Evolutionary conservation across 35 echinoderm and acorn worm genomes (phyloP).

Genomic region (Amphiura filiformis): DNA sequence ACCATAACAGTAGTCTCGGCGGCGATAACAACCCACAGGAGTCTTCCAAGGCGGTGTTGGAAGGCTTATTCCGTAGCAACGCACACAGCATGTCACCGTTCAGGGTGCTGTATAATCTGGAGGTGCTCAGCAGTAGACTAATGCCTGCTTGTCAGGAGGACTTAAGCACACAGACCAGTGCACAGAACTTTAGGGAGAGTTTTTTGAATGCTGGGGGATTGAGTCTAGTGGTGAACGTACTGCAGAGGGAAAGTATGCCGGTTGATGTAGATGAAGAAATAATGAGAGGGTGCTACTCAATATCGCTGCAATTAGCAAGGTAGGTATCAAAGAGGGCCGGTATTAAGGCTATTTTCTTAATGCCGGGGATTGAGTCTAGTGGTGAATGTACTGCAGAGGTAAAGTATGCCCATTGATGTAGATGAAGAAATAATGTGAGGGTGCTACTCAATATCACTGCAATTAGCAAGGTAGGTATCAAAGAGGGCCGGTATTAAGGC

Average conservation of each 20-base stretch:
- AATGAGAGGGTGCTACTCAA: conserved; percentile 88
- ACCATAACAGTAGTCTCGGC: neutral
- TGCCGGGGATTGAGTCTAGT: conserved; percentile 86
- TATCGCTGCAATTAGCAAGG: conserved; percentile 93
- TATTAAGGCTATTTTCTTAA: too few relatives aligned
- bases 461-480: conserved; percentile 79
- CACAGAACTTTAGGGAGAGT: conserved; percentile 82
- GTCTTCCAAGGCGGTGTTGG: conserved; percentile 58
- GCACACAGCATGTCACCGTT: conserved; percentile 83
- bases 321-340: conserved; percentile 12
- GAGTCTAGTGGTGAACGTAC: conserved; percentile 73
- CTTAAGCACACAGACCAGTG: conserved; percentile 67
- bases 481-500: too few relatives aligned
- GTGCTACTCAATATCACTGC: conserved; percentile 92
- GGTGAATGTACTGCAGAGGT: conserved; percentile 78
- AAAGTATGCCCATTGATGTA: conserved; percentile 81
- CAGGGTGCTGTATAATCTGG: conserved; percentile 86
- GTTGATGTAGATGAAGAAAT: conserved; percentile 83
- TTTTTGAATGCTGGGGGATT: conserved; percentile 89
- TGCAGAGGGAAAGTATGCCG: conserved; percentile 92
- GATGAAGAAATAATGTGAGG: conserved; percentile 84
- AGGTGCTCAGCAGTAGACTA: conserved; percentile 89
- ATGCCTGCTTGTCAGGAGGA: conserved; percentile 92
- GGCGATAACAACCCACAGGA: conserved; percentile 33
- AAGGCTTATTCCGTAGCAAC: conserved; percentile 65